Conservation (phyloP, 2,888 invertebrate species). For the Fabriciana adippe region DNA sequence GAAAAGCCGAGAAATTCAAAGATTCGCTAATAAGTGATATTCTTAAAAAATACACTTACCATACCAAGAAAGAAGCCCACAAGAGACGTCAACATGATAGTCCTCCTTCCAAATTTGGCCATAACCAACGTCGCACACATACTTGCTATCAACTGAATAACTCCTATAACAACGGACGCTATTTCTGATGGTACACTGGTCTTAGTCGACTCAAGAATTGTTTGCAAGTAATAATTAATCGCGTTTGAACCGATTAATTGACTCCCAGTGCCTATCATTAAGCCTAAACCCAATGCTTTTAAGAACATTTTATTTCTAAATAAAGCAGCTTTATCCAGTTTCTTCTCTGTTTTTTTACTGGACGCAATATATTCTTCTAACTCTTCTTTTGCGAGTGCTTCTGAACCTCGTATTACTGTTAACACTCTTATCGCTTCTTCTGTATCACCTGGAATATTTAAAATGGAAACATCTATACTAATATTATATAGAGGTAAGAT, state of each 20-base stretch:
- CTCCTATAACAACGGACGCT: slow-evolving; percentile 58
- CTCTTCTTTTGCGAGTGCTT: slow-evolving; percentile 53
- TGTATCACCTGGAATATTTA: slow-evolving; percentile 49
- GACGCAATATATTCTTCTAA: slow-evolving; percentile 53
- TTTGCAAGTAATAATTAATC: slow-evolving; percentile 60
- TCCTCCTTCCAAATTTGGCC: slow-evolving; percentile 55
- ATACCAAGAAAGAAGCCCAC: slow-evolving; percentile 50
- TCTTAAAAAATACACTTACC: slow-evolving; percentile 43
- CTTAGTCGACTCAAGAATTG: slow-evolving; percentile 58
- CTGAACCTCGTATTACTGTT: slow-evolving; percentile 56
- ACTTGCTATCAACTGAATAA: slow-evolving; percentile 57
- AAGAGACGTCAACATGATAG: slow-evolving; percentile 45
- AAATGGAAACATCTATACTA: background rate
- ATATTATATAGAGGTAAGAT: too few species aligned
- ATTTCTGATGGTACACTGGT: slow-evolving; percentile 56
- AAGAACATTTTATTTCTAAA: slow-evolving; percentile 47
- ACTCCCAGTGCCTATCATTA: slow-evolving; percentile 44
- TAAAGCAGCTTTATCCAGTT: slow-evolving; percentile 38
- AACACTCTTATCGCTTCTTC: slow-evolving; percentile 55
- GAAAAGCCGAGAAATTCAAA: too few species aligned
- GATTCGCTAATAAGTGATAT: too few species aligned
- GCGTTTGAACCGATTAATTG: slow-evolving; percentile 59
- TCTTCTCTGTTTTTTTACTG: slow-evolving; percentile 36
- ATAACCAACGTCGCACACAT: slow-evolving; percentile 51
- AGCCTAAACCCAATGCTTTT: slow-evolving; percentile 46